Percentiles rank a stretch among this genome's conserved stretches.
Conservation (phyloP, 2,797 vertebrate genomes). For the Limnodromus scolopaceus region DNA sequence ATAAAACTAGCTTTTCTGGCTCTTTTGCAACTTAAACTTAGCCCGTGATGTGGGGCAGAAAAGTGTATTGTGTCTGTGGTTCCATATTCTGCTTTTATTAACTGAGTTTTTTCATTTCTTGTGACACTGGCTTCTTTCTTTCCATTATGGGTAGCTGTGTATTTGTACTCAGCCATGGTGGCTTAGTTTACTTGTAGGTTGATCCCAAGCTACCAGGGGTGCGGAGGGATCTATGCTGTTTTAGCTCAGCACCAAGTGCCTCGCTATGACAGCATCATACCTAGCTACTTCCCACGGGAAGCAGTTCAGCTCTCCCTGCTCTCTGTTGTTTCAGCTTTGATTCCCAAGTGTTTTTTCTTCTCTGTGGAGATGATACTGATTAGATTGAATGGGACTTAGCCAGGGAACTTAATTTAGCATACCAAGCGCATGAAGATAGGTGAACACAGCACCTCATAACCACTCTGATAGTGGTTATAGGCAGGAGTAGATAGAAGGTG, state of each 20-base stretch:
- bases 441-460: not conserved
- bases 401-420: not conserved
- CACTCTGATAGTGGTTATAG: not conserved
- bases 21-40: not conserved
- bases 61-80: not conserved
- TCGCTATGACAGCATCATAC: not conserved
- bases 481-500: not conserved
- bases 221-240: not conserved
- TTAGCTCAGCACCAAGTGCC: not conserved
- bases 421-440: not conserved
- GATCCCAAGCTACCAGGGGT: not conserved
- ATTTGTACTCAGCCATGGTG: not conserved
- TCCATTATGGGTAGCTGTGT: not conserved
- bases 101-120: not conserved
- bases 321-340: not conserved
- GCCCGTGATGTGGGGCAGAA: fast-evolving
- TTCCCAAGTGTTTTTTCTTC: not conserved
- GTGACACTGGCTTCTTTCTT: not conserved
- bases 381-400: not conserved
- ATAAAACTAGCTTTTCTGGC: not conserved
- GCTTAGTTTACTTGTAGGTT: not conserved
- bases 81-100: not conserved
- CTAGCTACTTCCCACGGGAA: not conserved
- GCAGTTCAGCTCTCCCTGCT: not conserved
- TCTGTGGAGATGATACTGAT: not conserved